These are phyloP conservation scores for Barnardius zonarius DNA, from an alignment of 2,113 vertebrate species.

Conservation along the genomic window DNA sequence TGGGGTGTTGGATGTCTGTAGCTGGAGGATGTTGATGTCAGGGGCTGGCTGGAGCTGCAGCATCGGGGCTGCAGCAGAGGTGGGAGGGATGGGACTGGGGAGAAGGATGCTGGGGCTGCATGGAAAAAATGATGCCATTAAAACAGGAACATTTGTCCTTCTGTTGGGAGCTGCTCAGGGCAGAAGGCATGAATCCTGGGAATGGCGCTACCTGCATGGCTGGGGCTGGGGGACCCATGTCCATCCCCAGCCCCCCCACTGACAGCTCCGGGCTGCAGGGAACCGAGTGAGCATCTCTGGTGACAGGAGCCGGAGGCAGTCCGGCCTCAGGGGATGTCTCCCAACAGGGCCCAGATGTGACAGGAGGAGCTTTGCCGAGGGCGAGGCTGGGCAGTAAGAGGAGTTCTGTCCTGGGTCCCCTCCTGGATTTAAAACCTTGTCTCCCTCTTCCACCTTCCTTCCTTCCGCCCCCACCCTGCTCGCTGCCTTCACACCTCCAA, in stretches of 20 bases:
- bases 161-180: neutral
- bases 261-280: neutral
- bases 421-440: conserved; percentile 33
- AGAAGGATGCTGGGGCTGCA: neutral
- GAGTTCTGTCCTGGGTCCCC: neutral
- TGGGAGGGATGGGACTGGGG: neutral
- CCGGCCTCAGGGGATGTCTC: neutral
- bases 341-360: neutral
- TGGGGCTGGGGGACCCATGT: fast-evolving
- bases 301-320: neutral
- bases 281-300: neutral
- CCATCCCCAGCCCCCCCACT: neutral
- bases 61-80: fast-evolving
- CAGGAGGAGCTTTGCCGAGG: neutral
- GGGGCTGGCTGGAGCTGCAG: neutral
- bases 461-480: conserved; percentile 34
- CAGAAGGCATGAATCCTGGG: neutral
- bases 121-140: neutral
- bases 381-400: neutral
- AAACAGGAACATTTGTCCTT: neutral
- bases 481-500: conserved; percentile 47
- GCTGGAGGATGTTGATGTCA: neutral
- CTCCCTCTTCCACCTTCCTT: conserved; percentile 17
- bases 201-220: neutral
- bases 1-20: neutral